phyloP scores from a whole-genome alignment of 2,888 invertebrate species.

The Troilus luridus region DNA sequence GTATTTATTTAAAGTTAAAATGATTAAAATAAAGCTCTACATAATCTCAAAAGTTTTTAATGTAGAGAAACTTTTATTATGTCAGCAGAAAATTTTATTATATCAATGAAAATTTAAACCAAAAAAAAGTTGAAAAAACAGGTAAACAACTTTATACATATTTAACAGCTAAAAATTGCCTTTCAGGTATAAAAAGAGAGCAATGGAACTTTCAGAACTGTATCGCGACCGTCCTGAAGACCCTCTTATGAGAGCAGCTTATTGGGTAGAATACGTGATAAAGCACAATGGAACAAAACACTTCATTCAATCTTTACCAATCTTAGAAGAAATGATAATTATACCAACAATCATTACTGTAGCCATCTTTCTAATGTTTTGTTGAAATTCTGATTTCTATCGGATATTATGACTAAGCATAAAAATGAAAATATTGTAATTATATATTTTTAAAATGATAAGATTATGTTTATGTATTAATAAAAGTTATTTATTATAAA shows the following conservation, averaged over 20 bases:
- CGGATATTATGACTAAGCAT: too few species aligned
- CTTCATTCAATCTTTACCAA: constrained; percentile 8
- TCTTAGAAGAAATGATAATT: not conserved
- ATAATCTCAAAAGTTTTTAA: too few species aligned
- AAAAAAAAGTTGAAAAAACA: not conserved
- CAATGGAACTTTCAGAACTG: constrained; percentile 57
- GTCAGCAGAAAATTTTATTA: too few species aligned
- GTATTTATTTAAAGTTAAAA: too few species aligned
- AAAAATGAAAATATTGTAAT: not conserved
- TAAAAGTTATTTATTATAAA: not conserved
- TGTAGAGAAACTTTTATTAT: too few species aligned
- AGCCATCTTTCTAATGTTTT: not conserved
- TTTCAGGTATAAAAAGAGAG: constrained; percentile 63
- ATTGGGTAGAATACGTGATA: constrained; percentile 77
- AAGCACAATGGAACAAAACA: constrained; percentile 68
- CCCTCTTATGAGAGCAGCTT: constrained; percentile 74
- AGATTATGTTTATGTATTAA: not conserved
- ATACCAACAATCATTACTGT: not conserved
- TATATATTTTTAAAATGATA: not conserved
- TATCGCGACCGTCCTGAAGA: constrained; percentile 72
- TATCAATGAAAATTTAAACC: too few species aligned
- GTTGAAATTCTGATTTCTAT: not conserved
- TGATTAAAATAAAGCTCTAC: too few species aligned
- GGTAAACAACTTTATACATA: not conserved
- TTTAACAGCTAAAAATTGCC: not conserved